These are phyloP conservation scores for Phalera bucephala DNA, from an alignment of 2,888 invertebrate genomes.

Conservation along the genomic window DNA sequence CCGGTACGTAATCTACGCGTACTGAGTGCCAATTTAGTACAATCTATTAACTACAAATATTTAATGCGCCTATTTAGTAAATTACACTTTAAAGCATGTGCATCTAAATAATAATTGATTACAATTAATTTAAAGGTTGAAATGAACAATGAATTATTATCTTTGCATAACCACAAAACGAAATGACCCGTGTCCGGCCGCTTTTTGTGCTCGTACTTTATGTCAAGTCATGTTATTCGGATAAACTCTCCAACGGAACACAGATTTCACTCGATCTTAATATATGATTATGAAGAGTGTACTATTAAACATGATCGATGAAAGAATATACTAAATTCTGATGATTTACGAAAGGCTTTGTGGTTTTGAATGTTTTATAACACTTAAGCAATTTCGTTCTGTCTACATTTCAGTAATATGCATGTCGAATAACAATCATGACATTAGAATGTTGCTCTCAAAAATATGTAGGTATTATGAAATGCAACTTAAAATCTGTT, in stretches of 20 bases:
- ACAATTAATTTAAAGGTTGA: slow-evolving; percentile 10
- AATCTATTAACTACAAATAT: too few relatives aligned
- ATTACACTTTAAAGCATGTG: not conserved
- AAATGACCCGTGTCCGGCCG: slow-evolving; percentile 27
- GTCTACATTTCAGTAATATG: slow-evolving; percentile 26
- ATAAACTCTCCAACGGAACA: slow-evolving; percentile 31
- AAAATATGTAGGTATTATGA: slow-evolving; percentile 22
- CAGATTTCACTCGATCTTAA: slow-evolving; percentile 41
- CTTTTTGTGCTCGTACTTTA: slow-evolving; percentile 33
- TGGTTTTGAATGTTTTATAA: slow-evolving; percentile 25
- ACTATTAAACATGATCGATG: slow-evolving; percentile 25
- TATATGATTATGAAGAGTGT: slow-evolving; percentile 25
- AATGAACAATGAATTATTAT: slow-evolving; percentile 23
- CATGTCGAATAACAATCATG: slow-evolving; percentile 27
- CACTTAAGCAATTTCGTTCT: slow-evolving; percentile 21
- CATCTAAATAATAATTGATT: not conserved
- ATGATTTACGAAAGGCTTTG: slow-evolving; percentile 13
- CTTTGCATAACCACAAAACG: slow-evolving; percentile 25
- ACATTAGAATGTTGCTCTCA: slow-evolving; percentile 20
- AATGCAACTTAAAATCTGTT: slow-evolving; percentile 14
- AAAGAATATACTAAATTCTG: slow-evolving; percentile 12
- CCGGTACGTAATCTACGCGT: not conserved
- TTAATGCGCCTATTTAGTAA: not conserved
- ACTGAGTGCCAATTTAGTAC: not conserved
- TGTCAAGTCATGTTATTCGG: slow-evolving; percentile 42